Conservation (phyloP, 2,113 vertebrate species). For the Tachuris rubrigastra region DNA sequence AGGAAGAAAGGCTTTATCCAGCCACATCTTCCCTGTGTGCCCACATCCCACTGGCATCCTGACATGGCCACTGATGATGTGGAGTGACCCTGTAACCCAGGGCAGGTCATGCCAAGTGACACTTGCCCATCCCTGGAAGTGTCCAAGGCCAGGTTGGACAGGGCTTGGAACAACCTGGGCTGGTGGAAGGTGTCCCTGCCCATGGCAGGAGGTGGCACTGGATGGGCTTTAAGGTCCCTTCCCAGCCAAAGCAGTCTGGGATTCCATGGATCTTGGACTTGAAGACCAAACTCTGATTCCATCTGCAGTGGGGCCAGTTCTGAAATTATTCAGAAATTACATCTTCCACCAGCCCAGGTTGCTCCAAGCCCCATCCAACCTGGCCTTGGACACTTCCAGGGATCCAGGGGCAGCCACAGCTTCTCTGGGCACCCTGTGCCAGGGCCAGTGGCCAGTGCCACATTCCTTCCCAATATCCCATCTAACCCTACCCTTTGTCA, state of each 20-base stretch:
- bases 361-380: background rate
- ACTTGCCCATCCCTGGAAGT: background rate
- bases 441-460: too few species aligned
- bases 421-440: background rate
- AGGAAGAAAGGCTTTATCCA: background rate
- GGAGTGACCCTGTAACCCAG: background rate
- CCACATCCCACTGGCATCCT: background rate
- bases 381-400: background rate
- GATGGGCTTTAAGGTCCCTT: background rate
- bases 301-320: background rate
- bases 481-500: accelerated
- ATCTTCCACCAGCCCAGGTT: accelerated
- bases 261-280: background rate
- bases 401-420: background rate
- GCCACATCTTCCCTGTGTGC: accelerated
- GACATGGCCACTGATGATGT: background rate
- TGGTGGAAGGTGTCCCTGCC: background rate
- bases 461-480: background rate
- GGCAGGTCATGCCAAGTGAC: background rate
- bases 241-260: background rate
- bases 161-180: background rate
- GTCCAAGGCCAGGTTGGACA: background rate
- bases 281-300: background rate
- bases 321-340: background rate
- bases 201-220: background rate